These are phyloP conservation scores for Cebidichthys violaceus DNA, from an alignment of 2,113 vertebrate species.

Conservation along the genomic window DNA sequence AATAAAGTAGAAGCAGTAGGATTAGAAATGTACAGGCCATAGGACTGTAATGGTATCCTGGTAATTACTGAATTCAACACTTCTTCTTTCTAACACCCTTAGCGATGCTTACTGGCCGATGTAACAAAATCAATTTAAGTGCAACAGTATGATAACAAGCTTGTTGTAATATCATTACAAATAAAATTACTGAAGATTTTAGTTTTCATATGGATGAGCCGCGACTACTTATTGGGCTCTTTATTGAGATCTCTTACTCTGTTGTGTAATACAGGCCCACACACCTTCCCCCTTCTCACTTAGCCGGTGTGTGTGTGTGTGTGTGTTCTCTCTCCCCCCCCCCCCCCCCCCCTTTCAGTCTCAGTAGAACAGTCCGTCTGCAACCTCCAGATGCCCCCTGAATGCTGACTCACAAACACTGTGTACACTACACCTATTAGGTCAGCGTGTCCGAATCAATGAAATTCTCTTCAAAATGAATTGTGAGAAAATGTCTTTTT, in stretches of 20 bases:
- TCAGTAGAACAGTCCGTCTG: conserved; percentile 32
- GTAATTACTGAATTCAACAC: conserved; percentile 31
- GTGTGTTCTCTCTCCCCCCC: background rate
- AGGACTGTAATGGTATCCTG: background rate
- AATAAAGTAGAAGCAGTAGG: background rate
- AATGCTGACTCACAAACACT: conserved; percentile 53
- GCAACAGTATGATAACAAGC: background rate
- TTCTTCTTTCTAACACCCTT: conserved; percentile 6
- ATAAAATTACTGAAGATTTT: background rate
- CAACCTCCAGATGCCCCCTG: conserved; percentile 60
- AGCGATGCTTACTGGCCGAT: background rate
- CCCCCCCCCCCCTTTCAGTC: conserved; percentile 12
- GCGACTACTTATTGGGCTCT: background rate
- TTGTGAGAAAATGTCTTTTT: background rate
- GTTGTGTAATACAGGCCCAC: background rate
- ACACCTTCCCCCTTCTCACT: background rate
- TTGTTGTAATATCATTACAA: background rate
- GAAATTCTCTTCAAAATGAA: background rate
- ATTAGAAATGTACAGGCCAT: background rate
- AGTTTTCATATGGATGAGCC: background rate
- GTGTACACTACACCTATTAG: background rate
- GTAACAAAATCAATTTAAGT: background rate
- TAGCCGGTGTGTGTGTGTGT: no score
- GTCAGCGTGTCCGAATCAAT: conserved; percentile 37
- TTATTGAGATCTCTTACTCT: background rate